These are phyloP conservation scores for Stichodactyla mertensii DNA, from an alignment of 64 coral and sea anemone species.

Conservation along the genomic window DNA sequence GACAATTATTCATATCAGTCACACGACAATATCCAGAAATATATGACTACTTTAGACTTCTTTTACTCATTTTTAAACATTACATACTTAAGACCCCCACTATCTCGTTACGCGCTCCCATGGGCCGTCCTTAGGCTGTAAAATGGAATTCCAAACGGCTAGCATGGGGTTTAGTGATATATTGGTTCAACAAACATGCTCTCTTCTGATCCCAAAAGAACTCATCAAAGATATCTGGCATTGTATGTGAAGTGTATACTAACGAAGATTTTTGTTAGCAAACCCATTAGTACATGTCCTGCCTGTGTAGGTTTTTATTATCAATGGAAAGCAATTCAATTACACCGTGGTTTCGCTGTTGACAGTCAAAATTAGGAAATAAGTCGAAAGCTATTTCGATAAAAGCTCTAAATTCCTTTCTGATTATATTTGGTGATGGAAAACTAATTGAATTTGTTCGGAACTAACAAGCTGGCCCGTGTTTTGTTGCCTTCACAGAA, in stretches of 20 bases:
- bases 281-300: constrained; percentile 3
- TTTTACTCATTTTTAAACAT: constrained; percentile 2
- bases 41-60: background rate
- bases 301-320: background rate
- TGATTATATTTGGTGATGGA: background rate
- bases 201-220: background rate
- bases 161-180: background rate
- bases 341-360: background rate
- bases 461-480: background rate
- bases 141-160: background rate
- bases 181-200: background rate
- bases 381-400: background rate
- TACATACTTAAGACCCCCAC: background rate
- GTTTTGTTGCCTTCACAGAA: background rate
- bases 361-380: constrained; percentile 5
- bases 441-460: constrained; percentile 10
- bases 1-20: background rate
- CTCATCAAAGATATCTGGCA: background rate
- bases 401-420: background rate
- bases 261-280: background rate
- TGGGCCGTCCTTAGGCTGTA: background rate
- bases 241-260: background rate
- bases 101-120: background rate
- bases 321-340: background rate
- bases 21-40: background rate